A percentile compares a stretch with the other conserved stretches of the same genome.
phyloP scores from a whole-genome alignment of 2,888 invertebrate species.

The Parochlus steinenii region DNA sequence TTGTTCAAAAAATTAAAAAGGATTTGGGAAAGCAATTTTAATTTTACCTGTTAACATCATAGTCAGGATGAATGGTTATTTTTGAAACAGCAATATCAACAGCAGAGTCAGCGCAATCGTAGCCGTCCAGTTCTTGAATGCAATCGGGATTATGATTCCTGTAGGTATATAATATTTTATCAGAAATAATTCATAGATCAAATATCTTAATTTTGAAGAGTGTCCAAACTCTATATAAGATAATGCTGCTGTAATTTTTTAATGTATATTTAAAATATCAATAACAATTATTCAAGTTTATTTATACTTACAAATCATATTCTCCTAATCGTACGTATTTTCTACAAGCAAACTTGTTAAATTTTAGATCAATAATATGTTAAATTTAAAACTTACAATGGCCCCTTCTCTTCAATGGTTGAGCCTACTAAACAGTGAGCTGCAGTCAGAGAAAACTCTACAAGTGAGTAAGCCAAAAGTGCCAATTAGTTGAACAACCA shows the following conservation, averaged over 20 bases:
- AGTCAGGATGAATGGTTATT: constrained; percentile 46
- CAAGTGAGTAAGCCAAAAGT: no score
- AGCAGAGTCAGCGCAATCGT: constrained; percentile 46
- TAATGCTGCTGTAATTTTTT: no score
- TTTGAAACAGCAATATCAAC: constrained; percentile 43
- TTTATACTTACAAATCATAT: constrained; percentile 42
- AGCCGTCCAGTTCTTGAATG: constrained; percentile 25
- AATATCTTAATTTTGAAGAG: no score
- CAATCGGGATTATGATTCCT: constrained; percentile 45
- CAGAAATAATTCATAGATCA: no score
- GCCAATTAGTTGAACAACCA: no score
- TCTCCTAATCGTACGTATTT: constrained; percentile 44
- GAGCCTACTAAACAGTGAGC: constrained; percentile 42
- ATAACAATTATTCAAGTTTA: no score
- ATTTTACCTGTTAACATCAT: constrained; percentile 32
- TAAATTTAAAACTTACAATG: constrained; percentile 33
- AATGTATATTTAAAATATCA: no score
- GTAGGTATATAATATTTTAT: no score
- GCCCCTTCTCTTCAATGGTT: constrained; percentile 32
- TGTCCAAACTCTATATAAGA: no score
- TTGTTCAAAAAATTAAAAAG: no score
- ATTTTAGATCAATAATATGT: not conserved
- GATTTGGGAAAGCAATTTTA: no score
- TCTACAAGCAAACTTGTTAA: constrained; percentile 16
- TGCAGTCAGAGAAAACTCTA: constrained; percentile 39